Conservation (phyloP, 2,888 invertebrate genomes). For the Aphidoletes aphidimyza region DNA sequence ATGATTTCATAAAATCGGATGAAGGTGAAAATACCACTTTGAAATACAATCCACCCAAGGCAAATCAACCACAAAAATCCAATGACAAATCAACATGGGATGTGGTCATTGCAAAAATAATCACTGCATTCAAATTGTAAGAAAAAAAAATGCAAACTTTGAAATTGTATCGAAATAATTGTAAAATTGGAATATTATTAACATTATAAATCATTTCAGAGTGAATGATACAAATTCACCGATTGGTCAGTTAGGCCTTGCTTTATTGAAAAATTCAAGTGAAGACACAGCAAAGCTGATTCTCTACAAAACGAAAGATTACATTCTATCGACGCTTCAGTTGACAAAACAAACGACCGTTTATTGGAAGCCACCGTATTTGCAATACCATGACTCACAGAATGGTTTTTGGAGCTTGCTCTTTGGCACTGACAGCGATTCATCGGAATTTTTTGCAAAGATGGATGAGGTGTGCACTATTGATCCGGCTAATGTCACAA, state of each 20-base stretch:
- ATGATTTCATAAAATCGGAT: neutral
- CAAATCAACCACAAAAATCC: constrained; percentile 55
- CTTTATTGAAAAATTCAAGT: constrained; percentile 64
- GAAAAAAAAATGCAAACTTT: constrained; percentile 50
- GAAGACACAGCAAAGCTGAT: constrained; percentile 59
- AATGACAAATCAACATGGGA: constrained; percentile 57
- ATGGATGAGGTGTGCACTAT: constrained; percentile 58
- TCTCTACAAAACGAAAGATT: constrained; percentile 61
- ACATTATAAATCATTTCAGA: constrained; percentile 60
- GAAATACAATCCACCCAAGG: constrained; percentile 60
- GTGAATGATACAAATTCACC: constrained; percentile 61
- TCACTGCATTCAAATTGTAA: constrained; percentile 60
- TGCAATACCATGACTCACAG: constrained; percentile 67
- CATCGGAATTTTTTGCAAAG: constrained; percentile 63
- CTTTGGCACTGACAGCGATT: constrained; percentile 65
- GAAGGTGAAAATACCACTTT: constrained; percentile 56
- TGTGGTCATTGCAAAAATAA: constrained; percentile 61
- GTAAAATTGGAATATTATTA: no score
- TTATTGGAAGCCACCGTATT: constrained; percentile 59
- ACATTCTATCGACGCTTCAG: constrained; percentile 60
- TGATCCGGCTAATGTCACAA: neutral
- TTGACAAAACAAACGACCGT: constrained; percentile 58
- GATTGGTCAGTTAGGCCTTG: constrained; percentile 67
- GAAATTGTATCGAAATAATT: no score
- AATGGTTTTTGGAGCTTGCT: constrained; percentile 70